These are phyloP conservation scores for Petrosia ficiformis DNA, from an alignment of 37 sponge, comb jelly and placozoan species.

Conservation along the genomic window DNA sequence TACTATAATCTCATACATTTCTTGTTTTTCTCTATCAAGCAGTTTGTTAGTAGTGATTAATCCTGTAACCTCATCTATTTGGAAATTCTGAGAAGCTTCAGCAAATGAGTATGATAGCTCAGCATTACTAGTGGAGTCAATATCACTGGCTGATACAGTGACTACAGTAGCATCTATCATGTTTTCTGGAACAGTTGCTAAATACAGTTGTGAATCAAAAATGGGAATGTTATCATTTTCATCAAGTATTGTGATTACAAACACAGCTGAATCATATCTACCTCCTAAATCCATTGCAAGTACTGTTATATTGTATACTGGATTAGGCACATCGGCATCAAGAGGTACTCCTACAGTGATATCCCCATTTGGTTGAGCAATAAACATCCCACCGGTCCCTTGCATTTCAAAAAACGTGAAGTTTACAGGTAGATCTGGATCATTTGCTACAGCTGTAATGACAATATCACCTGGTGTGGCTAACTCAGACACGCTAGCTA, in stretches of 20 bases:
- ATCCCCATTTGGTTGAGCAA: not conserved
- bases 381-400: not conserved
- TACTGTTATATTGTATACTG: conserved; percentile 22
- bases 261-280: not conserved
- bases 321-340: conserved; percentile 17
- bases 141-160: conserved; percentile 1
- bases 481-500: not conserved
- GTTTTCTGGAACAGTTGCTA: conserved; percentile 24
- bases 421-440: conserved; percentile 5
- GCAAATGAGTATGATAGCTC: conserved; percentile 8
- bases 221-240: conserved; percentile 61
- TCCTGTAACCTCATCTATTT: conserved; percentile 19
- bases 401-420: not conserved
- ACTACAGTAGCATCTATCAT: not conserved
- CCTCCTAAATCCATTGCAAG: conserved; percentile 27
- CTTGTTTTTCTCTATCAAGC: conserved; percentile 22
- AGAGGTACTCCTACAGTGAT: conserved; percentile 1
- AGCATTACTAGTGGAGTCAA: not conserved
- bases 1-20: conserved; percentile 2
- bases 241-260: conserved; percentile 39
- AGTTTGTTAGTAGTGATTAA: not conserved
- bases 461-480: not conserved
- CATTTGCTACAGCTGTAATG: conserved; percentile 7
- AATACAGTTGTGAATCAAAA: conserved; percentile 14
- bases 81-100: conserved; percentile 2